A percentile compares a stretch with the other conserved stretches of the same genome.
phyloP scores from a whole-genome alignment of 37 sponge, comb jelly and placozoan species.

The Ianthella basta region DNA sequence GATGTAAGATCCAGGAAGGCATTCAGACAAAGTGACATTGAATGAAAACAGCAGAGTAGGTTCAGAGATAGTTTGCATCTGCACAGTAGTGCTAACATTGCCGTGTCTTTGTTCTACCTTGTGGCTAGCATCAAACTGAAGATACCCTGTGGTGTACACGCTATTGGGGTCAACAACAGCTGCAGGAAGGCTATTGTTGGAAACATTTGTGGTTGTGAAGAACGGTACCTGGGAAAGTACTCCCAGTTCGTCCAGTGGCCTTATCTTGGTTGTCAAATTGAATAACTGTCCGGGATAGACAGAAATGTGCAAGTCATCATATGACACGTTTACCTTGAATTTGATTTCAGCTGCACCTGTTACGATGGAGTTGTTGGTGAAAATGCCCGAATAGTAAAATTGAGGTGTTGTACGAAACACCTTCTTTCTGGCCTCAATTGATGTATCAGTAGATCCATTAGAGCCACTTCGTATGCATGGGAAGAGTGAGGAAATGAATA shows the following conservation, averaged over 20 bases:
- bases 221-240: background rate
- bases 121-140: background rate
- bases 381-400: no score
- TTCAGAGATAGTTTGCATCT: background rate
- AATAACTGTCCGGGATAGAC: background rate
- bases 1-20: conserved; percentile 3
- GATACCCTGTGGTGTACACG: background rate
- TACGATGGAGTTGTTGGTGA: no score
- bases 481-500: background rate
- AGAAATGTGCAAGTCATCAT: no score
- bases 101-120: no score
- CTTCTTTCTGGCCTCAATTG: background rate
- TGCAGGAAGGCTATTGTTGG: background rate
- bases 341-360: no score
- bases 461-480: conserved; percentile 5
- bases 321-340: no score
- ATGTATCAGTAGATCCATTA: background rate
- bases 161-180: background rate
- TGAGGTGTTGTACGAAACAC: background rate
- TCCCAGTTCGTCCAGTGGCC: background rate
- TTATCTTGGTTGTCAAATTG: background rate
- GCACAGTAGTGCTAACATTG: background rate
- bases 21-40: background rate
- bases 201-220: background rate
- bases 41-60: background rate